phyloP scores from a whole-genome alignment of 2,113 vertebrate species.

The Ammodytes marinus region DNA sequence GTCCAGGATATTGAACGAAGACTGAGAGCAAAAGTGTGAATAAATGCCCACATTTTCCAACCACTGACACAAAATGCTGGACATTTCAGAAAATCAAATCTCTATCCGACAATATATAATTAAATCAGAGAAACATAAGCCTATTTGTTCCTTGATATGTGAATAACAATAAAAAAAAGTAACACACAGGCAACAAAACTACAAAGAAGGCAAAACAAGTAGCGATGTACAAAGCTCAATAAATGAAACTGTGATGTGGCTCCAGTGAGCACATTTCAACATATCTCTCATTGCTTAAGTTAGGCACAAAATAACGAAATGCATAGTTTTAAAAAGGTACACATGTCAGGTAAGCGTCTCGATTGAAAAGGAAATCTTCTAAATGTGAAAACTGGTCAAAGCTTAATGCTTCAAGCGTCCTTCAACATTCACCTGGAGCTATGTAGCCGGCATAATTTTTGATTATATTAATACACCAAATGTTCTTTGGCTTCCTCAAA shows the following conservation, averaged over 20 bases:
- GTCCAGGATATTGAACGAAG: neutral
- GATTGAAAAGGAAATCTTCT: neutral
- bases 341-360: conserved; percentile 10
- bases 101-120: neutral
- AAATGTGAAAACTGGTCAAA: conserved; percentile 20
- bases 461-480: neutral
- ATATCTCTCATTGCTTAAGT: conserved; percentile 23
- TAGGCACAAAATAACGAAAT: conserved; percentile 63
- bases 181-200: conserved; percentile 23
- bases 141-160: neutral
- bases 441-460: neutral
- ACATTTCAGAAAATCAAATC: neutral
- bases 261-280: neutral
- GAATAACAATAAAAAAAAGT: conserved; percentile 3
- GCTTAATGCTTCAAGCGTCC: conserved; percentile 15
- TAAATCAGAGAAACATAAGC: no score
- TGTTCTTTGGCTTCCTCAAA: neutral
- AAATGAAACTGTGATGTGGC: neutral
- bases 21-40: neutral
- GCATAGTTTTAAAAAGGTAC: conserved; percentile 50
- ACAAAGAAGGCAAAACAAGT: conserved; percentile 2
- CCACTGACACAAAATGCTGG: neutral
- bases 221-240: neutral
- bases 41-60: neutral
- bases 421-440: conserved; percentile 5